Percentiles rank a stretch among this genome's conserved stretches.
Evolutionary conservation across 1,140 invertebrate species (phyloP).

Genomic region (Rhagoletis pomonella): DNA sequence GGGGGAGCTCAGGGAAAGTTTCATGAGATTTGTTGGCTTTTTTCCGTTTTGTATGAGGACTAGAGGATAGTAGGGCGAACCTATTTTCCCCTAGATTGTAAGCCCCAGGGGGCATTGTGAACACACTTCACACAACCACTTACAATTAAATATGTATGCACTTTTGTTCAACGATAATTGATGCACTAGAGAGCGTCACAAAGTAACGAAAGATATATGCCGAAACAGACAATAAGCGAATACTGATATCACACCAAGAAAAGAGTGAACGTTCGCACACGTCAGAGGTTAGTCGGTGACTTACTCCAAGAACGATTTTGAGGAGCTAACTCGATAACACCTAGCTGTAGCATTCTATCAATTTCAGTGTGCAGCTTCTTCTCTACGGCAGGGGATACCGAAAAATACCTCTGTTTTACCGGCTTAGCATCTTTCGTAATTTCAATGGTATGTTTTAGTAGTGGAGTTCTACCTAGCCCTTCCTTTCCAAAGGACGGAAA

Average conservation of each 20-base stretch:
- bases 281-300: conserved; percentile 3
- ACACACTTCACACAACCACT: background rate
- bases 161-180: background rate
- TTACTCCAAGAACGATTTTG: background rate
- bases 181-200: background rate
- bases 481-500: too few relatives aligned
- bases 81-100: background rate
- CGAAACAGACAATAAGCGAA: background rate
- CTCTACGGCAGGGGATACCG: too few relatives aligned
- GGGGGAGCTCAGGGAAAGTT: background rate
- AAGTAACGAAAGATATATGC: background rate
- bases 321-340: too few relatives aligned
- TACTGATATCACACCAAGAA: background rate
- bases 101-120: background rate
- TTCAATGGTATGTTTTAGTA: too few relatives aligned
- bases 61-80: background rate
- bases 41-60: background rate
- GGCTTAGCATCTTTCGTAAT: too few relatives aligned
- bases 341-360: too few relatives aligned
- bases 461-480: too few relatives aligned
- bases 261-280: background rate
- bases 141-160: background rate
- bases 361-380: too few relatives aligned
- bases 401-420: too few relatives aligned
- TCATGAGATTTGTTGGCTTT: background rate